Conservation (phyloP, 1,140 invertebrate species). For the Batillaria attramentaria region DNA sequence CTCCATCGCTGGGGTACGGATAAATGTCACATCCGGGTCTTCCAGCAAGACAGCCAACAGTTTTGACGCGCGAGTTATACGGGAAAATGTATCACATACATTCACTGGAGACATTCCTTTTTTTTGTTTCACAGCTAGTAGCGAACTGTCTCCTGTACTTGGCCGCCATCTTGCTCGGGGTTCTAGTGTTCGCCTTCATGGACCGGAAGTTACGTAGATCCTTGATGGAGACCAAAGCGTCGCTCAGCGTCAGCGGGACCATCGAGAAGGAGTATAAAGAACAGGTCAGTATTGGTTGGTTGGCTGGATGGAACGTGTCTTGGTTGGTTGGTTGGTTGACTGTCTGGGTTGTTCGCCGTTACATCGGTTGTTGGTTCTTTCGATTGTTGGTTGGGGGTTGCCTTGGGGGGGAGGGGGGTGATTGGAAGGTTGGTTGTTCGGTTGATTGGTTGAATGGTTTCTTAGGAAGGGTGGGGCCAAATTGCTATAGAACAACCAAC, state of each 20-base stretch:
- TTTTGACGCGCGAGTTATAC: constrained; percentile 24
- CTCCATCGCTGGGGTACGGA: neutral
- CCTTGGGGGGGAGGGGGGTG: neutral
- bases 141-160: constrained; percentile 82
- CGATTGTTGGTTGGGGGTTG: neutral
- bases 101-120: constrained; percentile 7
- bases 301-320: neutral
- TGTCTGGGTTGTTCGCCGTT: neutral
- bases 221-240: constrained; percentile 92
- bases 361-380: too few relatives aligned
- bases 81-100: neutral
- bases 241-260: constrained; percentile 90
- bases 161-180: constrained; percentile 80
- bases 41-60: neutral
- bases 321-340: neutral
- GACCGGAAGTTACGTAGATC: constrained; percentile 90
- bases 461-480: too few relatives aligned
- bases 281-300: constrained; percentile 78
- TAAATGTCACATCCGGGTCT: neutral
- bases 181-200: constrained; percentile 84
- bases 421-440: neutral
- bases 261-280: constrained; percentile 94
- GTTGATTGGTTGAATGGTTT: neutral
- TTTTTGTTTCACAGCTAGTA: constrained; percentile 75
- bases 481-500: too few relatives aligned